These are phyloP conservation scores for Parelbella ahira DNA, from an alignment of 2,888 invertebrate genomes.

Conservation along the genomic window DNA sequence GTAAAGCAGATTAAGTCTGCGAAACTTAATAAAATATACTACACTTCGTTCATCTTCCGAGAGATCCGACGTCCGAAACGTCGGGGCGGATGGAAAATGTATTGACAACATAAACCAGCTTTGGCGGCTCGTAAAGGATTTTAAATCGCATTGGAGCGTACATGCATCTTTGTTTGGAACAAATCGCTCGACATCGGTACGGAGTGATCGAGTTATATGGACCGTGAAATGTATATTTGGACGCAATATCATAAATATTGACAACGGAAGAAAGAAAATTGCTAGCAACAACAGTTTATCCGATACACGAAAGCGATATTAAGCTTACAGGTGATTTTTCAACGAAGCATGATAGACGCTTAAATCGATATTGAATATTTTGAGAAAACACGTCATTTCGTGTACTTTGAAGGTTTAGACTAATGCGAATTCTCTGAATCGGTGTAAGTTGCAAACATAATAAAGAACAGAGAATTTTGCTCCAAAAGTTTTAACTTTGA, in stretches of 20 bases:
- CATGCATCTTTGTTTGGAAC: constrained; percentile 48
- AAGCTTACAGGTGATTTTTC: constrained; percentile 13
- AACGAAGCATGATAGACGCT: constrained; percentile 10
- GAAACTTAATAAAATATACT: constrained; percentile 27
- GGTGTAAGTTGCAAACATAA: too few relatives aligned
- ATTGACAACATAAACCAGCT: constrained; percentile 44
- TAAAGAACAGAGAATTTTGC: too few relatives aligned
- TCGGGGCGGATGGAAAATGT: constrained; percentile 37
- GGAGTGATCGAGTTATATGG: constrained; percentile 20
- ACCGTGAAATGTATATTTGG: constrained; percentile 19
- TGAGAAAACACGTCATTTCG: neutral
- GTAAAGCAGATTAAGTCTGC: constrained; percentile 1
- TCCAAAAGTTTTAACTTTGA: too few relatives aligned
- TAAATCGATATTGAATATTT: neutral
- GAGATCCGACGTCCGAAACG: constrained; percentile 17
- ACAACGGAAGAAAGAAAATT: constrained; percentile 11
- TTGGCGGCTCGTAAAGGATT: constrained; percentile 40
- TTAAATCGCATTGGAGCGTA: constrained; percentile 34
- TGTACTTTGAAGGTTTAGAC: neutral
- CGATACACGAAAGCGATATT: constrained; percentile 9
- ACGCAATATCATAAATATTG: constrained; percentile 21
- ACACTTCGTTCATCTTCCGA: constrained; percentile 22
- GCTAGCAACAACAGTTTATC: constrained; percentile 13
- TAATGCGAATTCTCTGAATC: neutral
- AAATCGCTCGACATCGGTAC: constrained; percentile 29